phyloP scores from a whole-genome alignment of 2,888 invertebrate species.

The Beris chalybata region DNA sequence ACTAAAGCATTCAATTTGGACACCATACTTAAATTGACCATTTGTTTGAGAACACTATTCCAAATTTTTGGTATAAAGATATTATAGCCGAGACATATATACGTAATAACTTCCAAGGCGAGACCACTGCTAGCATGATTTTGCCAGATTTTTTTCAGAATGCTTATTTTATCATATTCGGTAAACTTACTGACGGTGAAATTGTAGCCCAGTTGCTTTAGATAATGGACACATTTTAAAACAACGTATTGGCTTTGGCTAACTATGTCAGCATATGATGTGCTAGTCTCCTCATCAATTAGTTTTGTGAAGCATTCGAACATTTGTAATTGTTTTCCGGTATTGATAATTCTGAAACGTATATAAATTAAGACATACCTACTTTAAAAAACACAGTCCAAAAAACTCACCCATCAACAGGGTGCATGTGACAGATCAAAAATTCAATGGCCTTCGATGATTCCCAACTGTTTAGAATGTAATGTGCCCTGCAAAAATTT shows the following conservation, averaged over 20 bases:
- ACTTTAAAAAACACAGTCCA: background rate
- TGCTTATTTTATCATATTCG: slow-evolving; percentile 53
- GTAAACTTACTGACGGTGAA: slow-evolving; percentile 53
- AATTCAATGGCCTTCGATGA: slow-evolving; percentile 50
- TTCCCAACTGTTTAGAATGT: slow-evolving; percentile 54
- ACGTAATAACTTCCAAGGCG: slow-evolving; percentile 51
- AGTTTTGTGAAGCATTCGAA: slow-evolving; percentile 55
- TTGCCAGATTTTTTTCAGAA: slow-evolving; percentile 54
- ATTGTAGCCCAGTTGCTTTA: slow-evolving; percentile 54
- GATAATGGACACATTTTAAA: slow-evolving; percentile 53
- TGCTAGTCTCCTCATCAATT: slow-evolving; percentile 48
- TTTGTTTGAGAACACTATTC: slow-evolving; percentile 55
- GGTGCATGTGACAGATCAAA: slow-evolving; percentile 50
- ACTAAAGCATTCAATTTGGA: slow-evolving; percentile 50
- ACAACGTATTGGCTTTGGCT: slow-evolving; percentile 52
- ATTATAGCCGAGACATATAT: slow-evolving; percentile 54
- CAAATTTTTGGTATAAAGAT: slow-evolving; percentile 53
- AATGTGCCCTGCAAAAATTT: slow-evolving; percentile 48
- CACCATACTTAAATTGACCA: slow-evolving; percentile 53
- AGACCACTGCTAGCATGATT: slow-evolving; percentile 50
- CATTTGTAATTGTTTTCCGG: slow-evolving; percentile 52
- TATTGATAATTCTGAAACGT: slow-evolving; percentile 42
- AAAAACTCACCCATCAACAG: slow-evolving; percentile 48
- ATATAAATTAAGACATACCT: background rate
- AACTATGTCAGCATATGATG: slow-evolving; percentile 48